A percentile compares a stretch with the other conserved stretches of the same genome.
Conservation (phyloP, 2,113 vertebrate species). For the Vulpes lagopus region DNA sequence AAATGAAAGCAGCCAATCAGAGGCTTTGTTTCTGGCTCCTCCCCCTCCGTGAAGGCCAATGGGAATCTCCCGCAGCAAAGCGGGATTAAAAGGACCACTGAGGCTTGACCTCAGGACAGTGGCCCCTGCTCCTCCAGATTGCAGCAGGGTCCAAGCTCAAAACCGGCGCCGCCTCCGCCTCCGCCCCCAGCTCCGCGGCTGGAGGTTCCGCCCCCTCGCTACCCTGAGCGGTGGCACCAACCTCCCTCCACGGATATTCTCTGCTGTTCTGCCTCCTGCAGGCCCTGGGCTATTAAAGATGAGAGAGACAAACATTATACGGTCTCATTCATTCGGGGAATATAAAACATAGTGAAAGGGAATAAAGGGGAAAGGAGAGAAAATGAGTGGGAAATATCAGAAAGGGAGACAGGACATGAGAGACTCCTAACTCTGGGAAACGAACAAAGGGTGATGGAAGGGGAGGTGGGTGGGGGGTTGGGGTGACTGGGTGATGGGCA, state of each 20-base stretch:
- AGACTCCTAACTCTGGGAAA: no score
- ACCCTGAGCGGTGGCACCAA: not conserved
- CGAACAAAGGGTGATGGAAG: no score
- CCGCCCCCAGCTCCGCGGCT: not conserved
- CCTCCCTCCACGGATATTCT: not conserved
- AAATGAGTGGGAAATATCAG: no score
- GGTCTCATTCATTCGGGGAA: no score
- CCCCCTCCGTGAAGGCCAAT: not conserved
- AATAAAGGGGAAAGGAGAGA: no score
- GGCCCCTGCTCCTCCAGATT: not conserved
- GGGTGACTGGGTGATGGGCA: not conserved
- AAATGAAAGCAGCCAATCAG: conserved; percentile 29
- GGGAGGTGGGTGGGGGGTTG: no score
- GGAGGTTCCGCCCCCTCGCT: not conserved
- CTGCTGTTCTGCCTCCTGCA: not conserved
- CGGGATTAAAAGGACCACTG: not conserved
- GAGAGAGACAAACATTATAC: no score
- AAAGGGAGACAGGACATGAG: no score
- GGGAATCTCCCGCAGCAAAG: not conserved
- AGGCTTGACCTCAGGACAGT: not conserved
- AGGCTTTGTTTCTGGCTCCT: conserved; percentile 6
- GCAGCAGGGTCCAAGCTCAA: not conserved
- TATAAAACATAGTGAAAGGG: no score
- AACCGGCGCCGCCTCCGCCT: not conserved
- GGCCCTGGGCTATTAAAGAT: not conserved